Conservation (phyloP, 2,797 vertebrate species). For the Pseudochaenichthys georgianus region DNA sequence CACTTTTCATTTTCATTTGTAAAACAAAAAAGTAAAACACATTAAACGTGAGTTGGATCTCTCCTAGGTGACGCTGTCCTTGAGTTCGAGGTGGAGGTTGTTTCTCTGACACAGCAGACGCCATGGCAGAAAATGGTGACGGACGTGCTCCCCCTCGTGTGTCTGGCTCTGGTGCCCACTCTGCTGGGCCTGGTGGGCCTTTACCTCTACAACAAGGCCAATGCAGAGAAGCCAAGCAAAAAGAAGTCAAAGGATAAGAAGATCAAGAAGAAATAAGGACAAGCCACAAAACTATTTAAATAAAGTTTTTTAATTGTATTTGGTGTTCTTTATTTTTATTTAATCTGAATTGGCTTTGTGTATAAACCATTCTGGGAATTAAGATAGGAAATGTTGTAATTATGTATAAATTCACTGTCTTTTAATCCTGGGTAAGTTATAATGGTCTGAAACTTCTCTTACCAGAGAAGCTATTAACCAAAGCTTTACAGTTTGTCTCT, state of each 20-base stretch:
- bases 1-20: too few relatives aligned
- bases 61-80: slow-evolving; percentile 89
- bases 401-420: not conserved
- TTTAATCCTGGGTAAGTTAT: not conserved
- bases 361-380: not conserved
- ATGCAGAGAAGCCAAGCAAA: slow-evolving; percentile 86
- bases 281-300: slow-evolving; percentile 81
- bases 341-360: not conserved
- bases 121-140: slow-evolving; percentile 93
- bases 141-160: slow-evolving; percentile 89
- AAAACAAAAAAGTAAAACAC: not conserved
- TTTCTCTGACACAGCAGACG: slow-evolving; percentile 88
- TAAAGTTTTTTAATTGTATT: slow-evolving; percentile 69
- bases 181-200: slow-evolving; percentile 92
- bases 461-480: not conserved
- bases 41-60: slow-evolving; percentile 2
- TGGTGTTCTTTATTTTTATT: slow-evolving; percentile 46
- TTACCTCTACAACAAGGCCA: slow-evolving; percentile 94
- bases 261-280: slow-evolving; percentile 95
- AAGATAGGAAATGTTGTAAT: not conserved
- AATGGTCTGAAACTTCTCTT: not conserved
- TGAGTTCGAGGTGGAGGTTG: slow-evolving; percentile 94
- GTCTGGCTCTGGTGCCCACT: slow-evolving; percentile 91
- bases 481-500: not conserved
- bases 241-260: slow-evolving; percentile 97